phyloP scores from a whole-genome alignment of 2,888 invertebrate genomes.

The Furcula furcula region DNA sequence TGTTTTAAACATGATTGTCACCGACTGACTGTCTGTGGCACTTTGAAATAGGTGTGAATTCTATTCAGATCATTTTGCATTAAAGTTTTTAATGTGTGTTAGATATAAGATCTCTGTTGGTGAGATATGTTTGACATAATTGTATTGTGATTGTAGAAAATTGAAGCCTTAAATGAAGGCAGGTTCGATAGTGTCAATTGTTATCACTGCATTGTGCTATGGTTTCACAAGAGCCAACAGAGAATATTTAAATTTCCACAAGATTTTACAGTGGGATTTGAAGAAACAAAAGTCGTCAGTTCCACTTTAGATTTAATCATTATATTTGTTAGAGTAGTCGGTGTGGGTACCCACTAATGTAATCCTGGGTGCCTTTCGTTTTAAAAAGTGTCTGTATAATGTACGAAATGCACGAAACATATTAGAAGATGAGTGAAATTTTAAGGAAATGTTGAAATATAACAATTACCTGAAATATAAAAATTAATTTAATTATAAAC shows the following conservation, averaged over 20 bases:
- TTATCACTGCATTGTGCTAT: too few species aligned
- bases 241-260: slow-evolving; percentile 42
- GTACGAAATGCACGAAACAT: slow-evolving; percentile 94
- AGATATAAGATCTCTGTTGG: slow-evolving; percentile 57
- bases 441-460: slow-evolving; percentile 48
- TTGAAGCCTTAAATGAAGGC: too few species aligned
- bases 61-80: slow-evolving; percentile 70
- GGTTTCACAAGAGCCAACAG: slow-evolving; percentile 40
- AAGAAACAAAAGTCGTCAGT: slow-evolving; percentile 44
- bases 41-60: slow-evolving; percentile 57
- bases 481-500: slow-evolving; percentile 74
- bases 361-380: slow-evolving; percentile 80
- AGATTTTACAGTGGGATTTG: slow-evolving; percentile 52
- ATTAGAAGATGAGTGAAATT: slow-evolving; percentile 87
- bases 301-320: slow-evolving; percentile 75
- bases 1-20: slow-evolving; percentile 18
- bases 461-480: slow-evolving; percentile 67
- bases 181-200: too few species aligned
- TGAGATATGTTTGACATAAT: slow-evolving; percentile 1
- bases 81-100: slow-evolving; percentile 58
- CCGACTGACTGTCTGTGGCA: slow-evolving; percentile 25
- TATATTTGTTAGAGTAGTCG: slow-evolving; percentile 80
- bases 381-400: slow-evolving; percentile 87
- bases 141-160: too few species aligned
- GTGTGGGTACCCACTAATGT: slow-evolving; percentile 78